Evolutionary conservation across 2,888 invertebrate species (phyloP).

Genomic region (Oegoconia quadripuncta): DNA sequence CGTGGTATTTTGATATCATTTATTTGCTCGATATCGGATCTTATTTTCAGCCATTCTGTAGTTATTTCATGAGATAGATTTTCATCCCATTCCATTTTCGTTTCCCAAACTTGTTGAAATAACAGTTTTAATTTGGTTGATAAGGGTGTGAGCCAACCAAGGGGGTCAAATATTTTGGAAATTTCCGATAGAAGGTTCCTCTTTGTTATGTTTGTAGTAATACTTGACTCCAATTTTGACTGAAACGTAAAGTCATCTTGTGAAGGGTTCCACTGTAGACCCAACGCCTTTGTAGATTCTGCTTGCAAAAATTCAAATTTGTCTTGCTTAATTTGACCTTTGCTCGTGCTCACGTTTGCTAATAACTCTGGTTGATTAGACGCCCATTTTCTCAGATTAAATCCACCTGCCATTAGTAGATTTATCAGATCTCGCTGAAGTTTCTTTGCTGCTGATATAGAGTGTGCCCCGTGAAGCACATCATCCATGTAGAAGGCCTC

Average conservation of each 20-base stretch:
- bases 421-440: constrained; percentile 9
- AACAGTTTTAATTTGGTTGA: constrained; percentile 3
- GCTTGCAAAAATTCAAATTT: constrained; percentile 6
- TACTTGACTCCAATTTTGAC: neutral
- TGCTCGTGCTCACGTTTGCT: neutral
- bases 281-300: constrained; percentile 14
- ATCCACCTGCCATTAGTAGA: constrained; percentile 17
- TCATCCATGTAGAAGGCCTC: constrained; percentile 4
- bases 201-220: neutral
- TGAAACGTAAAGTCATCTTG: constrained; percentile 11
- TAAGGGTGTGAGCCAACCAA: constrained; percentile 5
- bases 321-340: neutral
- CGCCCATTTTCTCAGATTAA: constrained; percentile 18
- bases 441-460: neutral
- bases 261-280: constrained; percentile 7
- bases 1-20: too few species aligned
- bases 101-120: too few species aligned
- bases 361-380: constrained; percentile 7
- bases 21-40: too few species aligned
- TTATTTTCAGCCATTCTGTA: too few species aligned
- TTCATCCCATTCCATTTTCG: too few species aligned
- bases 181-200: constrained; percentile 2
- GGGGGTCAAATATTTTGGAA: constrained; percentile 2
- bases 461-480: neutral
- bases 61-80: too few species aligned